A percentile compares a stretch with the other conserved stretches of the same genome.
Conservation (phyloP, 1,140 invertebrate species). For the Zaprionus lachaisei region DNA sequence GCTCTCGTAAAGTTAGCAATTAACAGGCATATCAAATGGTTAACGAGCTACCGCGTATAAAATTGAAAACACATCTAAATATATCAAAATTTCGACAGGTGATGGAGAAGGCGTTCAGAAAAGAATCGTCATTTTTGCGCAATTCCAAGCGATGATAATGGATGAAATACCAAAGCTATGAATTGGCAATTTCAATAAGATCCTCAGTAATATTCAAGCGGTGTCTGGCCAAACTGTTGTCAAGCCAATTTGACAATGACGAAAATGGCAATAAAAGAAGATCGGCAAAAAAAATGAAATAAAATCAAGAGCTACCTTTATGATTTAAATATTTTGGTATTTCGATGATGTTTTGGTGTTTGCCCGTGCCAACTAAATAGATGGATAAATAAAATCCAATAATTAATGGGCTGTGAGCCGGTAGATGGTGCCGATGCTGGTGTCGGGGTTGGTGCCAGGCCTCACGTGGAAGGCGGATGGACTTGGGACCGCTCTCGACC, state of each 20-base stretch:
- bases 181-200: constrained; percentile 46
- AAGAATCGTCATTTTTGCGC: constrained; percentile 31
- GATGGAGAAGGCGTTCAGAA: constrained; percentile 3
- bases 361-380: constrained; percentile 46
- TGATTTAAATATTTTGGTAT: constrained; percentile 13
- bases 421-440: not conserved
- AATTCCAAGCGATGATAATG: constrained; percentile 27
- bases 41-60: constrained; percentile 32
- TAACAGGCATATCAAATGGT: constrained; percentile 22
- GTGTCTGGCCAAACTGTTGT: constrained; percentile 39
- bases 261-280: constrained; percentile 19
- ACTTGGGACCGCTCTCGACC: constrained; percentile 22
- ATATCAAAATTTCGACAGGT: constrained; percentile 24
- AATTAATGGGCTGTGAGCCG: constrained; percentile 48
- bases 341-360: constrained; percentile 43
- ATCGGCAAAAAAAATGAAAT: constrained; percentile 28
- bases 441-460: constrained; percentile 18
- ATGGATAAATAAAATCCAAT: constrained; percentile 40
- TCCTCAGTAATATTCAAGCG: constrained; percentile 30
- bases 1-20: constrained; percentile 5
- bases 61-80: constrained; percentile 36
- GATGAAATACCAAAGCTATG: constrained; percentile 60
- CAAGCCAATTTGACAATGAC: constrained; percentile 43
- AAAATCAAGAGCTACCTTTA: constrained; percentile 13
- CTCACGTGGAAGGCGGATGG: constrained; percentile 57